These are phyloP conservation scores for Meghimatium bilineatum DNA, from an alignment of 2,888 invertebrate species.

Conservation along the genomic window DNA sequence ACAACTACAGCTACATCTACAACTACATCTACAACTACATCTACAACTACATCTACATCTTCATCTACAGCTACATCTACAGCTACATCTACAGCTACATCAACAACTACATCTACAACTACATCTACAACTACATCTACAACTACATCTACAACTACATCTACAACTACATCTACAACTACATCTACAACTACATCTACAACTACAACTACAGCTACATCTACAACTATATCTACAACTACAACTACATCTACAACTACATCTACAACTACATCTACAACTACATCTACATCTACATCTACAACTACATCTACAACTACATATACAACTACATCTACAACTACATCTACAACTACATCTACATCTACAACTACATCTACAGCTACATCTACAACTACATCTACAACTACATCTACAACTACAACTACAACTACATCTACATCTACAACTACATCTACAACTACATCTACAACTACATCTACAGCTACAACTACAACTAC, in stretches of 20 bases:
- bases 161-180: no score
- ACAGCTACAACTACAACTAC: not conserved
- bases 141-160: no score
- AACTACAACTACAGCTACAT: no score
- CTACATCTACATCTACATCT: no score
- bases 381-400: no score
- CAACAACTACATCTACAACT: not conserved
- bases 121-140: not conserved
- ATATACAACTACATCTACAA: no score
- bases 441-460: not conserved
- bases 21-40: conserved; percentile 17
- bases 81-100: no score
- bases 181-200: not conserved
- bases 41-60: not conserved
- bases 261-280: not conserved
- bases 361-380: no score
- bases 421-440: not conserved
- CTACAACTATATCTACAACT: no score
- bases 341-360: not conserved
- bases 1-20: conserved; percentile 8
- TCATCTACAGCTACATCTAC: no score
- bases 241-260: not conserved
- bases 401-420: conserved; percentile 1
- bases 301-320: not conserved
- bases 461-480: not conserved